Conservation (phyloP, 2,888 invertebrate genomes). For the Schizotus pectinicornis region DNA sequence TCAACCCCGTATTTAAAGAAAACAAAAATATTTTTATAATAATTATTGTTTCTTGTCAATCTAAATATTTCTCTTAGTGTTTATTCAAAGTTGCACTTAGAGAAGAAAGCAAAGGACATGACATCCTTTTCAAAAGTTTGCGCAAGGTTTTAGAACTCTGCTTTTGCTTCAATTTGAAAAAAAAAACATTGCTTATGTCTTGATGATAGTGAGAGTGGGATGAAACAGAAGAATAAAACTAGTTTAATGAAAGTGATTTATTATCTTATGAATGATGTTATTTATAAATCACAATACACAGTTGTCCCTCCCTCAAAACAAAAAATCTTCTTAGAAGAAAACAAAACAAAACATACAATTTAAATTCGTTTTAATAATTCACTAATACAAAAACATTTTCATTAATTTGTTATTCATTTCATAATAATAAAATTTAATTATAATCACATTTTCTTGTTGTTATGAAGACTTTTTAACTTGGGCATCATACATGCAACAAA, state of each 20-base stretch:
- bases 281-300: slow-evolving; percentile 54
- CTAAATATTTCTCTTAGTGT: no score
- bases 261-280: slow-evolving; percentile 52
- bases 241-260: slow-evolving; percentile 53
- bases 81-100: no score
- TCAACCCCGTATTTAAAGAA: no score
- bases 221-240: slow-evolving; percentile 10
- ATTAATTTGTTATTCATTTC: slow-evolving; percentile 56
- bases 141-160: no score
- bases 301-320: slow-evolving; percentile 50
- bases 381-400: slow-evolving; percentile 58
- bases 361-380: slow-evolving; percentile 54
- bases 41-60: no score
- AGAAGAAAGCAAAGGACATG: no score
- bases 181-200: neutral
- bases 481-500: slow-evolving; percentile 54
- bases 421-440: slow-evolving; percentile 58
- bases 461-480: slow-evolving; percentile 57
- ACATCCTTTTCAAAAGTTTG: no score
- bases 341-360: slow-evolving; percentile 51
- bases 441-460: slow-evolving; percentile 60
- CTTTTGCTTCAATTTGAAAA: no score
- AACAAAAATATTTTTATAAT: no score
- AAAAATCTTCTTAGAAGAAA: slow-evolving; percentile 49
- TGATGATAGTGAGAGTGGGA: neutral